Percentiles rank a stretch among this genome's conserved stretches.
Conservation (phyloP, 2,888 invertebrate genomes). For the Ligdia adustata region DNA sequence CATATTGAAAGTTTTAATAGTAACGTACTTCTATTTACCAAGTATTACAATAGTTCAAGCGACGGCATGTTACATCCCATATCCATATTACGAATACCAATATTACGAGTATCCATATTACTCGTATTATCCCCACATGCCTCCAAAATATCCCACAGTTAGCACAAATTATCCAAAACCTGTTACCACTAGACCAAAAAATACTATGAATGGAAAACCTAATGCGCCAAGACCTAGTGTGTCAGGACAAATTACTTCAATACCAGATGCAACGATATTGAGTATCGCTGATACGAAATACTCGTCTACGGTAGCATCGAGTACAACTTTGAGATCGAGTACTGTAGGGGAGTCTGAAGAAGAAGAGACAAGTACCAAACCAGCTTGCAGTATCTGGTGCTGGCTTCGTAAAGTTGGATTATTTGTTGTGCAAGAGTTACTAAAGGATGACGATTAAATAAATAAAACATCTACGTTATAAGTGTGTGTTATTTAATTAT, state of each 20-base stretch:
- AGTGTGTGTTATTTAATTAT: no score
- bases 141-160: slow-evolving; percentile 9
- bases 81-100: slow-evolving; percentile 26
- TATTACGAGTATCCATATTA: slow-evolving; percentile 11
- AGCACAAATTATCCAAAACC: slow-evolving; percentile 11
- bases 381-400: slow-evolving; percentile 57
- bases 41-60: neutral
- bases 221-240: slow-evolving; percentile 3
- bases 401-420: slow-evolving; percentile 57
- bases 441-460: slow-evolving; percentile 52
- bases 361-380: slow-evolving; percentile 20
- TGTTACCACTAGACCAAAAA: slow-evolving; percentile 7
- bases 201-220: slow-evolving; percentile 2
- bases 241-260: neutral
- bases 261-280: neutral
- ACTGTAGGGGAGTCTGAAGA: slow-evolving; percentile 11
- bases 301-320: no score
- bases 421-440: slow-evolving; percentile 58
- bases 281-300: slow-evolving; percentile 4
- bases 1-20: no score
- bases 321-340: neutral
- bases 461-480: no score
- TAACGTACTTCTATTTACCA: neutral
- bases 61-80: slow-evolving; percentile 29
- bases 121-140: neutral